Base-by-base conservation (phyloP, 2,888 invertebrate species). In the Acanthosepion esculentum region DNA sequence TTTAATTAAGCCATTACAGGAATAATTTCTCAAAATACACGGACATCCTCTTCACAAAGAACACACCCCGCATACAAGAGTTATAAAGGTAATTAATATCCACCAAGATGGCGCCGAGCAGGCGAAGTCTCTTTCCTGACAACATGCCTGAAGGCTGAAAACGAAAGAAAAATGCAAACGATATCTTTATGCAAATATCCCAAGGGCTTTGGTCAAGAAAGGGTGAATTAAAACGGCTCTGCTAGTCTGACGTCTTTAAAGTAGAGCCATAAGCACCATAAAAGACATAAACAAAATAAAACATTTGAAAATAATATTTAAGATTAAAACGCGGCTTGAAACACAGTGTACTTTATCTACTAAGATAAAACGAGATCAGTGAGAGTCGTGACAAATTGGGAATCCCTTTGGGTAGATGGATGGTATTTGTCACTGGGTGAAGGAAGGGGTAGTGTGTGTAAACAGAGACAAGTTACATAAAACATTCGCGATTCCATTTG, bases 401-500 rank as follows among this genome's bases (percentile, higher is more conserved):
- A 33, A 78, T n/a, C 78, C 78, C 78, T 15, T 78, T 78, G 78
- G 78, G n/a, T 78, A 78, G 33, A 78, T 78, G 78, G n/a, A 33
- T n/a, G 29, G n/a, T 78, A n/a, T n/a, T 78, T 15, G 78, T n/a
- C n/a, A 8, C 8, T 78, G 15, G 78, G 78, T 78, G 12, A 33
- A 78, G 15, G n/a, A 33, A 12, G 12, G 48, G 48, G 29, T 48
- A 48, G 92, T 48, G 92, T n/a, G 92, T 5, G 48, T n/a, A 50
- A 41, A n/a, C 20, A 48, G 48, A 26, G 50, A 48, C 48, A 92
- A 92, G 50, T 92, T 92, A 92, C 92, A 92, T 92, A 92, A 93
- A 48, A 93, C 48, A 53, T 93, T 48, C 48, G 4, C 53, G 50
- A 50, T 93, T 50, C n/a, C 50, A 93, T 93, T 93, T 93, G 92